Evolutionary conservation across 2,113 vertebrate species (phyloP).

Genomic region (Chiloscyllium plagiosum): DNA sequence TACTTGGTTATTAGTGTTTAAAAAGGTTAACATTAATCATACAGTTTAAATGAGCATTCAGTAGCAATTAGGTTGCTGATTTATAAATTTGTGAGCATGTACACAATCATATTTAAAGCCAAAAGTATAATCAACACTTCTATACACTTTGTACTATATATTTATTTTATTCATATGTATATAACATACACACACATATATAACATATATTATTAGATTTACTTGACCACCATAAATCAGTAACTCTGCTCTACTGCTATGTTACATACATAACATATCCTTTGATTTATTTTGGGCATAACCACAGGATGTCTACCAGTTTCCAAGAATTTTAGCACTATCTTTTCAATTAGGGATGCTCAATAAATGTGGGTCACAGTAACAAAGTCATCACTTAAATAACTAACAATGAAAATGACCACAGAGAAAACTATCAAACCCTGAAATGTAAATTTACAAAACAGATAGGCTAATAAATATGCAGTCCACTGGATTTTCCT

Average conservation of each 20-base stretch:
- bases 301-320: neutral
- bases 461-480: too few species aligned
- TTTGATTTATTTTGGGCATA: neutral
- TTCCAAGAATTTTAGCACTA: neutral
- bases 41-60: neutral
- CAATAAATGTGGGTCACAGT: too few species aligned
- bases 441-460: too few species aligned
- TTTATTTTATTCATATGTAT: too few species aligned
- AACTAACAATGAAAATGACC: too few species aligned
- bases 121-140: neutral
- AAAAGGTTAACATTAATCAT: too few species aligned
- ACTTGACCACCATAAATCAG: neutral
- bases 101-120: neutral
- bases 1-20: too few species aligned
- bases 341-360: too few species aligned
- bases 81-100: neutral
- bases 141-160: neutral
- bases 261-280: neutral
- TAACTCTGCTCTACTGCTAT: neutral
- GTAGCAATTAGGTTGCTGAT: neutral
- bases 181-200: too few species aligned
- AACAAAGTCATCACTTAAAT: too few species aligned
- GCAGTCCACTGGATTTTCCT: too few species aligned
- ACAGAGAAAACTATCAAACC: too few species aligned
- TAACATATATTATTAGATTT: neutral